Evolutionary conservation across 2,888 invertebrate genomes (phyloP), one percentile per base, ranked within the genome.

Genomic region (Callyntrura guangdongensis): DNA sequence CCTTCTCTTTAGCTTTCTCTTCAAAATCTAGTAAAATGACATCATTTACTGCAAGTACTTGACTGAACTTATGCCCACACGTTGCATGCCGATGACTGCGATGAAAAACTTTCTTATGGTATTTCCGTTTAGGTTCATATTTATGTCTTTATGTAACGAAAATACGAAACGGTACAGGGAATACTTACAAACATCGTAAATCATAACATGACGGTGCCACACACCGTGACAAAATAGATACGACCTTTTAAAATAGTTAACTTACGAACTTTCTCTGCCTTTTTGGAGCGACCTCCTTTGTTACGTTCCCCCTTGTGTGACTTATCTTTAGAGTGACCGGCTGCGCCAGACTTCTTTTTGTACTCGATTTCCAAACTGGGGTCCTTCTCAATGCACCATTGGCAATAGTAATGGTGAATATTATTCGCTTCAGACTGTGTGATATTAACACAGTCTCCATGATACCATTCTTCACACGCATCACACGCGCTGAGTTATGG

Each of bases 401-500:
- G 96, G 95, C 99, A 99, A 95, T 97, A 99, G 94, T 98, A 99
- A 94, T 98, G 98, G 94, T 98, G 98, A 88, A 99, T 99, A 93
- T 97, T 96, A 94, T 98, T 98, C 0, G 99, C 98, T 94, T 99
- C 98, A 94, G 97, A 97, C 95, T 98, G 98, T 0, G 98, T 98
- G 93, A 99, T 98, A 94, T 98, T 98, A 93, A 99, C 99, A 95
- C 99, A 99, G 94, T 99, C 98, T 0, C 99, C 99, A 94, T 99
- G 99, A 94, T 98, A 99, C 99, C 99, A 99, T 95, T 99, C 99
- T 95, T 99, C 98, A 95, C 99, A 99, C 14, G 98, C 96, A 95
- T 99, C 99, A 95, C 99, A 99, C 56, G 98, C 98, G 95, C 98
- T 98, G 17, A n/a, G 17, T 84, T 64, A 36, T 79, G 25, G 14